phyloP scores from a whole-genome alignment of 1,140 invertebrate species.

The Drosophila mauritiana region DNA sequence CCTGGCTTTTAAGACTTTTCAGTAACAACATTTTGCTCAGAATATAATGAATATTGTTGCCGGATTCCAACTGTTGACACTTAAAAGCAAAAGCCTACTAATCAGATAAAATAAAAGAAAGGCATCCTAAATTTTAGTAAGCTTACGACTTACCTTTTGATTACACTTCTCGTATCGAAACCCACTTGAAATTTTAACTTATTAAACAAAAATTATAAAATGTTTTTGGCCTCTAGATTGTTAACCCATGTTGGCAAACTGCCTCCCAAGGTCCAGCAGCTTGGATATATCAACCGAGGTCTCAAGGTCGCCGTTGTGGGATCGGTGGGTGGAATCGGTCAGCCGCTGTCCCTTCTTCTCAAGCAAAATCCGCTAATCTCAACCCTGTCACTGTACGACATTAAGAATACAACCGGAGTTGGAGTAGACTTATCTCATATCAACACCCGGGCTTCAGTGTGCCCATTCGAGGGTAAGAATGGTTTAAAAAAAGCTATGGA shows the following conservation, averaged over 20 bases:
- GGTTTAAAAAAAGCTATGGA: conserved; percentile 19
- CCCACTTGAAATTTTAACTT: not conserved
- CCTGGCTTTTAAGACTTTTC: not conserved
- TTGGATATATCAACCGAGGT: conserved; percentile 86
- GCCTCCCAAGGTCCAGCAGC: too few relatives aligned
- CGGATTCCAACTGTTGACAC: not conserved
- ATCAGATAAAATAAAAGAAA: not conserved
- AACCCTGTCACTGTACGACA: conserved; percentile 91
- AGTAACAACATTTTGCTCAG: conserved; percentile 16
- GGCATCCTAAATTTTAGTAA: not conserved
- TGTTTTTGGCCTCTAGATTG: conserved; percentile 1
- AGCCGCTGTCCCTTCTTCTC: conserved; percentile 88
- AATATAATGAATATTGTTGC: not conserved
- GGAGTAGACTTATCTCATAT: conserved; percentile 95
- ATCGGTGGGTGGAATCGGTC: conserved; percentile 93
- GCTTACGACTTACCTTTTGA: too few relatives aligned
- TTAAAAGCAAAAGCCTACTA: not conserved
- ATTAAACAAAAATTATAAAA: not conserved
- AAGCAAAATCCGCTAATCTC: conserved; percentile 90
- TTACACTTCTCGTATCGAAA: not conserved
- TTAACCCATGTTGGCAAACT: not conserved
- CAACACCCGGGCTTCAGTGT: conserved; percentile 89
- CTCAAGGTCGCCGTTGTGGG: conserved; percentile 92
- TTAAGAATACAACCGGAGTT: conserved; percentile 91
- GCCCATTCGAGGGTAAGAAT: conserved; percentile 87